Evolutionary conservation across 2,888 invertebrate species (phyloP).

Genomic region (Empis stercorea): DNA sequence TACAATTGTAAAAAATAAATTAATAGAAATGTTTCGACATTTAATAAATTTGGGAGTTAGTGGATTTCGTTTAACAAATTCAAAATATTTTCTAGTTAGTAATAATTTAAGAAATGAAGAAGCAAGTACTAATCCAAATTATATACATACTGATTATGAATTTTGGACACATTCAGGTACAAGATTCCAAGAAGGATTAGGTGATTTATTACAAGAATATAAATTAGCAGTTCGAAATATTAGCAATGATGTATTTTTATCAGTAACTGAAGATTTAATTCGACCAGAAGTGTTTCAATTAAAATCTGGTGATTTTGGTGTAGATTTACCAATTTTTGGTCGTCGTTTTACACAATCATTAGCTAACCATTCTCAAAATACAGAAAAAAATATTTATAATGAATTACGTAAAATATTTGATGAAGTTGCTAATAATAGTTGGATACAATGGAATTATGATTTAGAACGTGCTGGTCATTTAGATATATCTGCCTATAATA

Average conservation of each 20-base stretch:
- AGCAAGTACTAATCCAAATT: conserved; percentile 24
- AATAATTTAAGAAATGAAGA: conserved; percentile 40
- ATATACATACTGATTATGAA: conserved; percentile 43
- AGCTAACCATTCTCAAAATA: conserved; percentile 11
- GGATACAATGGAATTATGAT: conserved; percentile 35
- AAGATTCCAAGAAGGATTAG: conserved; percentile 44
- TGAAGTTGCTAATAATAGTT: conserved; percentile 22
- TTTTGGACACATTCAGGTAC: conserved; percentile 54
- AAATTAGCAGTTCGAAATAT: conserved; percentile 45
- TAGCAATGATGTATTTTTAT: conserved; percentile 38
- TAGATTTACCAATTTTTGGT: conserved; percentile 32
- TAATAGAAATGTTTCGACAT: conserved; percentile 50
- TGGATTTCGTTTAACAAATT: conserved; percentile 59
- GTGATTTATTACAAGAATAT: conserved; percentile 49
- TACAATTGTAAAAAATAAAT: conserved; percentile 47
- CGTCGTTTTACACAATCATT: conserved; percentile 24
- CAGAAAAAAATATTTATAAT: conserved; percentile 19
- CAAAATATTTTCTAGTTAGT: conserved; percentile 53
- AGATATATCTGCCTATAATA: conserved; percentile 38
- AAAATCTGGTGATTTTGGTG: conserved; percentile 19
- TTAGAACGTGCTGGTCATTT: conserved; percentile 16
- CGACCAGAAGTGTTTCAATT: conserved; percentile 24
- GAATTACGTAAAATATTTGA: conserved; percentile 21
- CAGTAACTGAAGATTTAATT: conserved; percentile 29
- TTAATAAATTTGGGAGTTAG: conserved; percentile 66